Conservation (phyloP, 2,797 vertebrate species). For the Lates japonicus region DNA sequence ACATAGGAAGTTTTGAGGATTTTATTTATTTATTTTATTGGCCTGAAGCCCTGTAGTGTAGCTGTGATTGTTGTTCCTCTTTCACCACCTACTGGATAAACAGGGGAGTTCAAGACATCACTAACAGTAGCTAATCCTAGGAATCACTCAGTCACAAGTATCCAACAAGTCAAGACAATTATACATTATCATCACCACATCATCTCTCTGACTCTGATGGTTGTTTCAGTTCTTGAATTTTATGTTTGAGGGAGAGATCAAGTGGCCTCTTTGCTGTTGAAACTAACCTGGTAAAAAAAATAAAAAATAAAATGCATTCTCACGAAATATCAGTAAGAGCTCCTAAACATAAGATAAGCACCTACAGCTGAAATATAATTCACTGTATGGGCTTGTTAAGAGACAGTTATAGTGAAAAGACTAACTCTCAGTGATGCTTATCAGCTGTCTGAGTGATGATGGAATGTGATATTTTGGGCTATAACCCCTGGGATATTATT, state of each 20-base stretch:
- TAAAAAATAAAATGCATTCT: neutral
- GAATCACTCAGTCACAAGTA: neutral
- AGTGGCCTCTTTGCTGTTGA: neutral
- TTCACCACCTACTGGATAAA: conserved; percentile 60
- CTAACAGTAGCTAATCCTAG: neutral
- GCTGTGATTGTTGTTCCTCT: neutral
- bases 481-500: too few species aligned
- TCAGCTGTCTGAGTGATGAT: too few species aligned
- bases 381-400: neutral
- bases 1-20: too few species aligned
- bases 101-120: neutral
- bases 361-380: too few species aligned
- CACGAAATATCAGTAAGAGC: neutral
- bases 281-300: neutral
- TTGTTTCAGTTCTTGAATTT: neutral
- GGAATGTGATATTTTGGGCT: too few species aligned
- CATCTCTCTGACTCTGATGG: neutral
- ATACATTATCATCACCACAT: neutral
- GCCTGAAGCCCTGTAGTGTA: neutral
- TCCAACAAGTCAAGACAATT: neutral
- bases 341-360: neutral
- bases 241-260: neutral
- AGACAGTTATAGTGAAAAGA: too few species aligned
- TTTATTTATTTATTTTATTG: too few species aligned
- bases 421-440: too few species aligned